These are phyloP conservation scores for Cephus rjabovi DNA, from an alignment of 2,888 invertebrate species.

Conservation along the genomic window DNA sequence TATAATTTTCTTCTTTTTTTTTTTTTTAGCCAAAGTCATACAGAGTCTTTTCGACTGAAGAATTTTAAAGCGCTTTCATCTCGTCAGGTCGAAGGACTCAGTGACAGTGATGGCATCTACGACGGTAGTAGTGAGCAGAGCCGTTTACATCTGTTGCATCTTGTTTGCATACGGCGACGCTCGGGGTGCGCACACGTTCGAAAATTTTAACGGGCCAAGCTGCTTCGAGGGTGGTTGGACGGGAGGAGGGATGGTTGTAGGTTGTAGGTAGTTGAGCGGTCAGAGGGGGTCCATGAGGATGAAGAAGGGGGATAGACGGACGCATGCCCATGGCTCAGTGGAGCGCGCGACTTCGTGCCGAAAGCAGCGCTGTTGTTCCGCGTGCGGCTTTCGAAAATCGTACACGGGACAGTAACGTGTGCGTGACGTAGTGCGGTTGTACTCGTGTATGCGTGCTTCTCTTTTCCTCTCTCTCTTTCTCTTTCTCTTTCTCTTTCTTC, in stretches of 20 bases:
- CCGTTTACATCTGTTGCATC: slow-evolving; percentile 46
- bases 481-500: too few species aligned
- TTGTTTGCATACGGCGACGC: slow-evolving; percentile 40
- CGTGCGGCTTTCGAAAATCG: slow-evolving; percentile 6
- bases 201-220: slow-evolving; percentile 12
- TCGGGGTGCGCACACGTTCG: slow-evolving; percentile 19
- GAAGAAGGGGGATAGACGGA: slow-evolving; percentile 38
- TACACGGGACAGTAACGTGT: too few species aligned
- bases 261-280: slow-evolving; percentile 25
- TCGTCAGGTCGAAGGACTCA: too few species aligned
- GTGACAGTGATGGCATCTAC: too few species aligned
- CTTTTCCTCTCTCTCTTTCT: too few species aligned
- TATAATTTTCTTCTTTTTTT: too few species aligned
- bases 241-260: slow-evolving; percentile 23
- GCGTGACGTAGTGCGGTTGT: too few species aligned
- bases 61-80: too few species aligned
- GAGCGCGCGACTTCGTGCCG: slow-evolving; percentile 56
- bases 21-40: too few species aligned
- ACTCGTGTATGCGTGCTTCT: too few species aligned
- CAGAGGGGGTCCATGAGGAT: slow-evolving; percentile 36
- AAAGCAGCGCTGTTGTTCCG: slow-evolving; percentile 35
- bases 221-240: slow-evolving; percentile 20
- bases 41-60: too few species aligned
- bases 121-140: too few species aligned
- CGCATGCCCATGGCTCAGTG: slow-evolving; percentile 50